A percentile compares a stretch with the other conserved stretches of the same genome.
Evolutionary conservation across 1,140 invertebrate species (phyloP).

Genomic region (Heterodera schachtii): DNA sequence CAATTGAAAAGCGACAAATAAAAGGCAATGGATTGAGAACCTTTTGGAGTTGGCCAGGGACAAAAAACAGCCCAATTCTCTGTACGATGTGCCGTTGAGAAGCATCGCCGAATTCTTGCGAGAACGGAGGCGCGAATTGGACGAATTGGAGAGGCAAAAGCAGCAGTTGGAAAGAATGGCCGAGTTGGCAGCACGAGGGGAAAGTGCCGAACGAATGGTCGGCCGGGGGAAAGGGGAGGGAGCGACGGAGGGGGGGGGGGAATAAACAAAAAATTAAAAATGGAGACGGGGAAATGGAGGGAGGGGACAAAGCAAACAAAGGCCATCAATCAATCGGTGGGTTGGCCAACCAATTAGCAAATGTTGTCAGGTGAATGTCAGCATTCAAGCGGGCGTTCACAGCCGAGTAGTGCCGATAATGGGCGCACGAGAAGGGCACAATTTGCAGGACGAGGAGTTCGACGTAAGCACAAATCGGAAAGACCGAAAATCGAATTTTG

Average conservation of each 20-base stretch:
- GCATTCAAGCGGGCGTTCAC: conserved; percentile 21
- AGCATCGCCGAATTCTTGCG: conserved; percentile 23
- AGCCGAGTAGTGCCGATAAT: conserved; percentile 23
- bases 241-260: too few species aligned
- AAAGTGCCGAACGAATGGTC: conserved; percentile 23
- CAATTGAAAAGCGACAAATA: not conserved
- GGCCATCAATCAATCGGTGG: not conserved
- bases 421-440: not conserved
- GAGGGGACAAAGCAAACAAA: too few species aligned
- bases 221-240: not conserved
- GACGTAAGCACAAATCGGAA: not conserved
- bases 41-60: conserved; percentile 3
- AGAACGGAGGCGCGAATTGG: conserved; percentile 3
- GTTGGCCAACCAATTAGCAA: not conserved
- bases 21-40: conserved; percentile 22
- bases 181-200: not conserved
- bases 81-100: conserved; percentile 16
- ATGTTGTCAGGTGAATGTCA: conserved; percentile 20
- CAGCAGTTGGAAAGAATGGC: conserved; percentile 25
- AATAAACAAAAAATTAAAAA: too few species aligned
- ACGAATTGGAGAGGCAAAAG: conserved; percentile 23
- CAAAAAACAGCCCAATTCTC: not conserved
- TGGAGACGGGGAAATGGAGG: too few species aligned
- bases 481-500: not conserved
- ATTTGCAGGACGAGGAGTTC: not conserved